Conservation (phyloP, 2,113 vertebrate genomes). For the Litocranius walleri region DNA sequence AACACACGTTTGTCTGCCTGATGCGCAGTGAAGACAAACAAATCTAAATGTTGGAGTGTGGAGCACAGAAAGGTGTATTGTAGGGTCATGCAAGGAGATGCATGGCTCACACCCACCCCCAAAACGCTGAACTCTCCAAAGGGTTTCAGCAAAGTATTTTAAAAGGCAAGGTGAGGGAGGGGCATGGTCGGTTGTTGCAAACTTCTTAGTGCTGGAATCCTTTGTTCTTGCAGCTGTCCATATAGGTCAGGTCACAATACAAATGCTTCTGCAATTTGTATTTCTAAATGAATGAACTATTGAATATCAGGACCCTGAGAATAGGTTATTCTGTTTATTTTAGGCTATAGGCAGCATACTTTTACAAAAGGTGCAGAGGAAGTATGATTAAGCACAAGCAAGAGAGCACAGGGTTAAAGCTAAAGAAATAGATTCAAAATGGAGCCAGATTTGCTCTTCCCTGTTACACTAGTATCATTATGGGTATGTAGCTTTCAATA, state of each 20-base stretch:
- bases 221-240: neutral
- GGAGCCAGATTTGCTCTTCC: neutral
- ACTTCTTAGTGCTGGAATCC: neutral
- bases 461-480: neutral
- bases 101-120: neutral
- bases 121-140: neutral
- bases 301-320: neutral
- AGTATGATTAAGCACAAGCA: neutral
- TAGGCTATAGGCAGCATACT: neutral
- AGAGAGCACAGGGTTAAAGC: neutral
- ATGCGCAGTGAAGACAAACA: neutral
- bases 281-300: neutral
- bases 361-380: neutral
- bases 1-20: neutral
- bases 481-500: neutral
- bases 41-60: neutral
- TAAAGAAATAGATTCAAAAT: neutral
- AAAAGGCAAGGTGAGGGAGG: neutral
- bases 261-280: neutral
- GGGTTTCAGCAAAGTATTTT: neutral
- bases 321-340: neutral
- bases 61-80: neutral
- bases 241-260: neutral
- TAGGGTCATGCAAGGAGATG: neutral
- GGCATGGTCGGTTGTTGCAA: neutral